Base-by-base conservation (phyloP, 2,888 invertebrate genomes). In the Hirtodrosophila cameraria region DNA sequence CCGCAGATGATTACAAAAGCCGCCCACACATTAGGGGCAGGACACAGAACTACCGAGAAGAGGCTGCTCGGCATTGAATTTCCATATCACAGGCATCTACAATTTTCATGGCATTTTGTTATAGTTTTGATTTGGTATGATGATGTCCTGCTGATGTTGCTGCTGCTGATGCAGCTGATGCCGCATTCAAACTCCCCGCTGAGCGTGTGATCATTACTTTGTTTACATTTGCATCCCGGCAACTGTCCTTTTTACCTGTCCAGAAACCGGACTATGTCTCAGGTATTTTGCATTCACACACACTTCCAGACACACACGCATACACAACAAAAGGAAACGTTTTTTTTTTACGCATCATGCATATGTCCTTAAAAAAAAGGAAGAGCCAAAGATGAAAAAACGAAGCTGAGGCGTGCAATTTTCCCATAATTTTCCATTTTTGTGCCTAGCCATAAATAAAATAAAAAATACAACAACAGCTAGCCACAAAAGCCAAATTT, bases 161-260 rank as follows among this genome's bases (percentile, higher is more conserved):
- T 35, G 30, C 58, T 57, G 58, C 54, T 46, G 58, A 48, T 58
- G 81, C 62, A 65, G 70, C 60, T 63, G 70, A 62, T 60, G 41
- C 66, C 38, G 57, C 69, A 25, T 39, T n/a, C 35, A 2, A 49
- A 70, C 70, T 53, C 61, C 82, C 79, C 72, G 74, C 75, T 45
- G 85, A 74, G 88, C 85, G 81, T 87, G 88, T 87, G 88, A 87
- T 87, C 84, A 86, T 58, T 68, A 43, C 55, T 64, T 57, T 83
- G 68, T 76, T 76, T 68, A 54, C 72, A 88, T 83, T 86, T 77
- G 75, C 87, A 86, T 79, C 54, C 41, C 39, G 55, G 50, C 49
- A 49, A 30, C 13, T 53, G 70, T 69, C 83, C 75, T 72, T 75
- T 74, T 76, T 76, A 76, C 75, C 75, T 76, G 75, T 73, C 18